A percentile compares a stretch with the other conserved stretches of the same genome.
Evolutionary conservation across 2,888 invertebrate genomes (phyloP).

Genomic region (Dione vanillae): DNA sequence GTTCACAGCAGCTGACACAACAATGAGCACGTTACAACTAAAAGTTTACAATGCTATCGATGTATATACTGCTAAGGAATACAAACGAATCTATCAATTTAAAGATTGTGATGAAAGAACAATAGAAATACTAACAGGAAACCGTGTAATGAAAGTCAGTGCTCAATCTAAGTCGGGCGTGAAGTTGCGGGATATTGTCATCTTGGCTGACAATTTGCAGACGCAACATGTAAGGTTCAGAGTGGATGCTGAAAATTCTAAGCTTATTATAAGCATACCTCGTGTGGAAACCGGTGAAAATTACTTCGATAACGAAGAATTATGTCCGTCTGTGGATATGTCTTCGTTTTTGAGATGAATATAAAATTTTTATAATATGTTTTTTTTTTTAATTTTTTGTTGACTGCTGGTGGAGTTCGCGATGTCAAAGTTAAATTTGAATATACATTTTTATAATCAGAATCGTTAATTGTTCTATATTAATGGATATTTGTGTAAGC

Average conservation of each 20-base stretch:
- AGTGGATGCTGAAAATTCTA: not conserved
- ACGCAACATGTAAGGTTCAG: not conserved
- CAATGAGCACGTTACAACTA: not conserved
- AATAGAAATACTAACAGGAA: not conserved
- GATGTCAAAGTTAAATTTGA: no score
- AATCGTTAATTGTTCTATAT: no score
- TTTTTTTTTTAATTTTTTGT: not conserved
- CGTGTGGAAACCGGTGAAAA: not conserved
- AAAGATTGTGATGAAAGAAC: not conserved
- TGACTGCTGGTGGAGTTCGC: no score
- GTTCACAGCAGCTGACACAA: not conserved
- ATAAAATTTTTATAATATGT: not conserved
- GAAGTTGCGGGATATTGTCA: slow-evolving; percentile 1
- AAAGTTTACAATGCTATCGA: not conserved
- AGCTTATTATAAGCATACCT: slow-evolving; percentile 8
- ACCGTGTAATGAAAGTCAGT: slow-evolving; percentile 5
- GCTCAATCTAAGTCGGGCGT: not conserved
- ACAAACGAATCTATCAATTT: slow-evolving; percentile 11
- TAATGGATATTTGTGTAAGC: no score
- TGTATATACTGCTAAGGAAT: not conserved
- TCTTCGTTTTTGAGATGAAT: not conserved
- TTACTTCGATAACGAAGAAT: not conserved
- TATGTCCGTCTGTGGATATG: not conserved
- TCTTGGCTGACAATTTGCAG: not conserved
- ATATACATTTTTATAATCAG: no score